These are phyloP conservation scores for Mythimna pallens DNA, from an alignment of 2,888 invertebrate species.

Conservation along the genomic window DNA sequence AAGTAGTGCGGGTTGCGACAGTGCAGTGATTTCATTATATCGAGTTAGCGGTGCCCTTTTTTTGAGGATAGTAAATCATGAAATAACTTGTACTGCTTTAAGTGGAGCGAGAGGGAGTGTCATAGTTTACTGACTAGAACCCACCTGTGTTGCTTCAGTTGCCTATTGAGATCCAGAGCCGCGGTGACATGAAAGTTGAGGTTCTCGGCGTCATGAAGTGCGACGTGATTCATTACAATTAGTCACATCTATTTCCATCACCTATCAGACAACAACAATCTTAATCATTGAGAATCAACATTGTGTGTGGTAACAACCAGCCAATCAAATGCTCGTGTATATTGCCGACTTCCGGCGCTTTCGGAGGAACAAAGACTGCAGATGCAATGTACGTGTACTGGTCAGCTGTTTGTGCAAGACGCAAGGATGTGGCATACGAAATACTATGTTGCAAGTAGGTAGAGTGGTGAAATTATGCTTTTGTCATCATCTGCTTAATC, in stretches of 20 bases:
- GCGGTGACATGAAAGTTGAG: too few relatives aligned
- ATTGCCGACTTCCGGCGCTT: conserved; percentile 32
- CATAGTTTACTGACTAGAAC: too few relatives aligned
- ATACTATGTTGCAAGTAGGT: not conserved
- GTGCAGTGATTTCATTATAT: conserved; percentile 10
- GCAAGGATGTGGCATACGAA: not conserved
- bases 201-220: too few relatives aligned
- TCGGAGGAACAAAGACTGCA: conserved; percentile 19
- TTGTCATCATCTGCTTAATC: too few relatives aligned
- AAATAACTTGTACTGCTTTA: too few relatives aligned
- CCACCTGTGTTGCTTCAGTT: too few relatives aligned
- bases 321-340: conserved; percentile 17
- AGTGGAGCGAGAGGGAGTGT: too few relatives aligned
- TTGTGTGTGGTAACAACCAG: conserved; percentile 15
- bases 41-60: not conserved
- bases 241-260: not conserved
- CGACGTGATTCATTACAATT: not conserved
- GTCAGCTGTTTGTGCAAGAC: conserved; percentile 26
- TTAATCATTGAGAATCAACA: conserved; percentile 8
- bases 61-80: not conserved
- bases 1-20: conserved; percentile 11
- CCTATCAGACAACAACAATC: conserved; percentile 1
- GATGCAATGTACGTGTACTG: conserved; percentile 3
- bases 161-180: too few relatives aligned
- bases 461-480: too few relatives aligned